Evolutionary conservation across 37 sponge, comb jelly and placozoan genomes (phyloP), one percentile per base, ranked within the genome.

Genomic region (Ephydatia muelleri): DNA sequence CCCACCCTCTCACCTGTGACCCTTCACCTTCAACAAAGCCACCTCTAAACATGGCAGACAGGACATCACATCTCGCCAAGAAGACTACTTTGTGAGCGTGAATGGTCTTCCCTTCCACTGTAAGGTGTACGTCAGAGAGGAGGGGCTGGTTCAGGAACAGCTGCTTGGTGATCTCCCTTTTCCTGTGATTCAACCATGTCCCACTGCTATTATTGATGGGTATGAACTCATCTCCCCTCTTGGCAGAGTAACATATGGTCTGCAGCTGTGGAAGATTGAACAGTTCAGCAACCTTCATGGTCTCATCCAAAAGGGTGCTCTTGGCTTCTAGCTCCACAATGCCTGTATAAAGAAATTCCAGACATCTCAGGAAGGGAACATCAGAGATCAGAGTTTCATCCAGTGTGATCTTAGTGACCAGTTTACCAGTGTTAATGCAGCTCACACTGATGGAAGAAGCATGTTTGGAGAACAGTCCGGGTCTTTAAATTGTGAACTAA

Each of bases 301-400:
- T 92, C 37, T 87, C 92, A 6, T 87, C 79, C 31, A 93, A 14
- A 22, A 77, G 48, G 30, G 87, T 84, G 57, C 92, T 93, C 26
- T 89, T 83, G 28, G 89, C 79, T 38, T 82, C 70, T 27, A 91
- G 43, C 0, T 79, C 79, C 19, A 84, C 86, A 31, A 70, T 31
- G 28, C 95, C 97, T n/a, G 93, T 92, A 91, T 94, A 94, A 72
- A 97, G 82, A 40, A 97, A 94, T 75, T 85, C 66, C 0, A 94
- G 80, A 65, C 83, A 83, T 0, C 91, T 71, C 75, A 66, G 33
- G 65, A 94, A 83, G 9, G 87, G 72, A 0, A 43, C 43, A 33
- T 86, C 88, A 49, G 87, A 72, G 65, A 96, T 21, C 19, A 68
- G 28, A 8, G 48, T 73, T 16, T 38, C 73, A 75, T 91, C 89